Percentiles rank a stretch among this genome's conserved stretches.
These are phyloP conservation scores for Hirudinaria manillensis DNA, from an alignment of 2,888 invertebrate species.

Conservation along the genomic window DNA sequence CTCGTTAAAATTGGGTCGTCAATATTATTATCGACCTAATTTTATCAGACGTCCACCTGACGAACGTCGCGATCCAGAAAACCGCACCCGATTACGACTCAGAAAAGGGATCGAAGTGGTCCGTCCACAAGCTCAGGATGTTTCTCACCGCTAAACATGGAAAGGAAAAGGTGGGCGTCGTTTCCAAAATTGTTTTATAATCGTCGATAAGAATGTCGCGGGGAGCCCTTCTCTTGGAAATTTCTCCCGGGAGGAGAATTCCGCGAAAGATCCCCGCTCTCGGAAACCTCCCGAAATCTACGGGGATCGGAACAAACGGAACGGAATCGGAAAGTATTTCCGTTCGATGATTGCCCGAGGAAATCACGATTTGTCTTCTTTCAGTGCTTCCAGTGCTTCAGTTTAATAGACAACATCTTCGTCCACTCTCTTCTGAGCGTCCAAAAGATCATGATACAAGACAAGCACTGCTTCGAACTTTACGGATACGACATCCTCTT, in stretches of 20 bases:
- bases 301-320: no score
- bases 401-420: slow-evolving; percentile 59
- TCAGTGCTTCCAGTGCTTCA: slow-evolving; percentile 47
- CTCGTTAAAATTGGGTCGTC: no score
- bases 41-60: slow-evolving; percentile 57
- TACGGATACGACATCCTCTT: slow-evolving; percentile 64
- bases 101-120: slow-evolving; percentile 61
- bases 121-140: slow-evolving; percentile 57
- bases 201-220: no score
- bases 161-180: slow-evolving; percentile 52
- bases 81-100: slow-evolving; percentile 58
- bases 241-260: no score
- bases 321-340: no score
- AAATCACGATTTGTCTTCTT: no score
- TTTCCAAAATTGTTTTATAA: background rate
- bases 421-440: slow-evolving; percentile 60
- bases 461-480: slow-evolving; percentile 63
- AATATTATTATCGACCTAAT: no score
- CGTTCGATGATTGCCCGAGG: no score
- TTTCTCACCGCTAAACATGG: slow-evolving; percentile 61
- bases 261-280: no score
- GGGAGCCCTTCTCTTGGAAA: no score
- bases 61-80: slow-evolving; percentile 61
- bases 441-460: slow-evolving; percentile 58
- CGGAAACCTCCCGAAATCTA: no score